phyloP scores from a whole-genome alignment of 2,888 invertebrate genomes.

The Lymantria monacha region DNA sequence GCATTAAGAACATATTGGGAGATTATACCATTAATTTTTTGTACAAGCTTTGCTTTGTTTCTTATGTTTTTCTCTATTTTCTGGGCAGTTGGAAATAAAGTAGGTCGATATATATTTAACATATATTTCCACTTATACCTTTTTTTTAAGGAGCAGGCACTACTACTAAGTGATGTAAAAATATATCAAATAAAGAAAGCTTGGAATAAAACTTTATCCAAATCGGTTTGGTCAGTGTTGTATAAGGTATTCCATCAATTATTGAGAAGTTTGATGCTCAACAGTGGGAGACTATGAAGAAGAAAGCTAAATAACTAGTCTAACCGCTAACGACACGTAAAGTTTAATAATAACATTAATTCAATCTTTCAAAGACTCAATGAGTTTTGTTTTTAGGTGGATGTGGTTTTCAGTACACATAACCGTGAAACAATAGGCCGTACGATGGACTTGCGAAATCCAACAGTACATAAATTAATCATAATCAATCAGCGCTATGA shows the following conservation, averaged over 20 bases:
- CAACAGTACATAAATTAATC: conserved; percentile 55
- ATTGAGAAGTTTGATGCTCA: too few relatives aligned
- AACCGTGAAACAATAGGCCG: conserved; percentile 55
- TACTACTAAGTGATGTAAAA: too few relatives aligned
- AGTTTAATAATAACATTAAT: too few relatives aligned
- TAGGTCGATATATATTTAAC: conserved; percentile 20
- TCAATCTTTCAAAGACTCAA: too few relatives aligned
- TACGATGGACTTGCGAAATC: conserved; percentile 66
- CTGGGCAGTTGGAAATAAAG: conserved; percentile 56
- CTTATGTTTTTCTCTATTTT: conserved; percentile 36
- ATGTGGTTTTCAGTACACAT: conserved; percentile 51
- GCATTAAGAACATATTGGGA: conserved; percentile 58
- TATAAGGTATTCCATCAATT: too few relatives aligned
- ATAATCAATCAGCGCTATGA: conserved; percentile 63
- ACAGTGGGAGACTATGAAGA: too few relatives aligned
- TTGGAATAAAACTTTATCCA: too few relatives aligned
- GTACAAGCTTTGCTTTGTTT: conserved; percentile 33
- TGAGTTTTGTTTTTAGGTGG: conserved; percentile 48
- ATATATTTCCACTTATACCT: neutral
- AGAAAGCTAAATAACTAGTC: too few relatives aligned
- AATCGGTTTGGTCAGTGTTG: too few relatives aligned
- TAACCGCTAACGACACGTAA: too few relatives aligned
- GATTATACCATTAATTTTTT: conserved; percentile 53
- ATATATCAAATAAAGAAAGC: too few relatives aligned
- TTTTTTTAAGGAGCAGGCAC: neutral